phyloP scores from a whole-genome alignment of 2,113 vertebrate species.

The Furnarius figulus region DNA sequence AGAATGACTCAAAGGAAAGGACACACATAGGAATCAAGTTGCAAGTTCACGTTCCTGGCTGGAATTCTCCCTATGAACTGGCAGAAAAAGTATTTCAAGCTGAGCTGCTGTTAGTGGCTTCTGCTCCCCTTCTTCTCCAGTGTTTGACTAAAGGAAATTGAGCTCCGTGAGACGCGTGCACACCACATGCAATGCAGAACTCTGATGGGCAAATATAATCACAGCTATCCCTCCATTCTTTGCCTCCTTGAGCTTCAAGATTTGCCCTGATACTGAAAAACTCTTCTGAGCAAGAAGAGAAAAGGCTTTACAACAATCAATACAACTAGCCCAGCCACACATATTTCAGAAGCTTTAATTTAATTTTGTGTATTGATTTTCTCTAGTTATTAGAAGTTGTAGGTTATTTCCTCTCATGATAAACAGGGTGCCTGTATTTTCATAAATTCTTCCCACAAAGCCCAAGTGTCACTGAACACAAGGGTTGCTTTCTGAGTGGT shows the following conservation, averaged over 20 bases:
- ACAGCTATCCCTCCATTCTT: not conserved
- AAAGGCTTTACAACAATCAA: not conserved
- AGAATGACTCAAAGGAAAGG: not conserved
- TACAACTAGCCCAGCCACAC: not conserved
- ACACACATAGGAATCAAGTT: not conserved
- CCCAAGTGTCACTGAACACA: not conserved
- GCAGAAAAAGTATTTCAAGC: conserved; percentile 24
- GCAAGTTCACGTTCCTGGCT: not conserved
- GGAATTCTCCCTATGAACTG: conserved; percentile 14
- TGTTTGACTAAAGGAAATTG: not conserved
- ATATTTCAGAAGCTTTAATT: not conserved
- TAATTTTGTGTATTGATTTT: not conserved
- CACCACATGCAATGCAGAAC: not conserved
- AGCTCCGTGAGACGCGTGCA: not conserved
- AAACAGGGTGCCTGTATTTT: not conserved
- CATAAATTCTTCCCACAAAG: not conserved
- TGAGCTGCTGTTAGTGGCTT: not conserved
- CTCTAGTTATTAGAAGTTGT: not conserved
- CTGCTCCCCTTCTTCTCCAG: not conserved
- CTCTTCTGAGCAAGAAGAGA: not conserved
- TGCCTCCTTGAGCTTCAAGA: not conserved
- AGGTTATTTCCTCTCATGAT: not conserved
- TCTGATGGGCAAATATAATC: not conserved
- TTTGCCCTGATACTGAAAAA: not conserved
- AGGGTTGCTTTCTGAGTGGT: not conserved